Evolutionary conservation across 2,888 invertebrate species (phyloP).

Genomic region (Epirrita christyi): DNA sequence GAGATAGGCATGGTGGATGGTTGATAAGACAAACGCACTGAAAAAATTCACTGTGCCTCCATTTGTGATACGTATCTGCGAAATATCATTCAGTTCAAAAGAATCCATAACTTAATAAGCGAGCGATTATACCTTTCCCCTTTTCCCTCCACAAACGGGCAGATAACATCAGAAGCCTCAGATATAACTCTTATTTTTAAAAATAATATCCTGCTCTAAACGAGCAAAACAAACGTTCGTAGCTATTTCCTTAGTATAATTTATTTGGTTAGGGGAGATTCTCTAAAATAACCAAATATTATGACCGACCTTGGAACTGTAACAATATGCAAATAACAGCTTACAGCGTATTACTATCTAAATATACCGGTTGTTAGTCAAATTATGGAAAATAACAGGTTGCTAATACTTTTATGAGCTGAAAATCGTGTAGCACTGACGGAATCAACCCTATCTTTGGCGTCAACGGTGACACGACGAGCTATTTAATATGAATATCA

Average conservation of each 20-base stretch:
- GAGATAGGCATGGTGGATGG: too few relatives aligned
- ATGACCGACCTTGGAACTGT: constrained; percentile 1
- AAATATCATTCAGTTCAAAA: constrained; percentile 5
- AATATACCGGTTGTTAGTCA: neutral
- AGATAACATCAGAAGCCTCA: constrained; percentile 17
- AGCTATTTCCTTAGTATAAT: constrained; percentile 31
- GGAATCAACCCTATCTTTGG: too few relatives aligned
- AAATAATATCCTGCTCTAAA: constrained; percentile 20
- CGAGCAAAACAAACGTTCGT: constrained; percentile 19
- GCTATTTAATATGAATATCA: too few relatives aligned
- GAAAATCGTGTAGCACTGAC: too few relatives aligned
- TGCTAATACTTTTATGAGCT: too few relatives aligned
- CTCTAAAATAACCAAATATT: constrained; percentile 26
- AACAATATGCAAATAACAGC: constrained; percentile 7
- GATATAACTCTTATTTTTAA: constrained; percentile 23
- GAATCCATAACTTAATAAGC: constrained; percentile 21
- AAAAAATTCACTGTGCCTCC: too few relatives aligned
- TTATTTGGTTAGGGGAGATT: constrained; percentile 34
- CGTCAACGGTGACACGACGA: too few relatives aligned
- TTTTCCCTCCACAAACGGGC: constrained; percentile 16
- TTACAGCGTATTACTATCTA: too few relatives aligned
- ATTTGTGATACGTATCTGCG: too few relatives aligned
- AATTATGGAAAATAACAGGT: neutral
- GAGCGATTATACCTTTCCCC: constrained; percentile 20
- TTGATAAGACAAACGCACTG: too few relatives aligned